A percentile compares a stretch with the other conserved stretches of the same genome.
phyloP scores from a whole-genome alignment of 2,797 vertebrate genomes.

The Chelon auratus region DNA sequence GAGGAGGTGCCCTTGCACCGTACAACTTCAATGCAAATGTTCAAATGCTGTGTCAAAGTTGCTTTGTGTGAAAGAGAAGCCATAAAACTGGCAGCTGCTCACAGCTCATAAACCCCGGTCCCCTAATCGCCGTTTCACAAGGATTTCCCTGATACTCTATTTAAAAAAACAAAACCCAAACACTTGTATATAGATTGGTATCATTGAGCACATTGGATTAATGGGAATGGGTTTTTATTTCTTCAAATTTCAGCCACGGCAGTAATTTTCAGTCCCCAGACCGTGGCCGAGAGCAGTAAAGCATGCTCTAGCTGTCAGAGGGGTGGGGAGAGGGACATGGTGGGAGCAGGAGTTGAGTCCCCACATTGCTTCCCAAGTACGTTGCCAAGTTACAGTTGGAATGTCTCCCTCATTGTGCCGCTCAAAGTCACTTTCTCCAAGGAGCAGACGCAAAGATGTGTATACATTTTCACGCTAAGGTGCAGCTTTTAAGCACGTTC shows the following conservation, averaged over 20 bases:
- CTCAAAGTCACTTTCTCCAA: slow-evolving; percentile 71
- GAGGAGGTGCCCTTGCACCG: slow-evolving; percentile 39
- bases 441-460: slow-evolving; percentile 35
- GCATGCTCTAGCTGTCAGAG: slow-evolving; percentile 88
- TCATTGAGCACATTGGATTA: slow-evolving; percentile 27
- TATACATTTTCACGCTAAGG: slow-evolving; percentile 45
- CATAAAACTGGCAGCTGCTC: slow-evolving; percentile 87
- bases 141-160: slow-evolving; percentile 55
- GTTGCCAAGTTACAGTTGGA: slow-evolving; percentile 85
- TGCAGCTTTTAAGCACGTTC: slow-evolving; percentile 40
- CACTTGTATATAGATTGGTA: slow-evolving; percentile 24
- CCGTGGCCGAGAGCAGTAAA: slow-evolving; percentile 90
- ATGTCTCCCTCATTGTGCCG: slow-evolving; percentile 73
- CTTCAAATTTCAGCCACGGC: slow-evolving; percentile 52
- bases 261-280: slow-evolving; percentile 79
- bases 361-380: slow-evolving; percentile 80
- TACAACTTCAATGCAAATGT: slow-evolving; percentile 78
- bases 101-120: slow-evolving; percentile 86
- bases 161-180: slow-evolving; percentile 47
- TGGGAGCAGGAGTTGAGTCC: slow-evolving; percentile 69
- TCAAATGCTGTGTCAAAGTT: slow-evolving; percentile 81
- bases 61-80: slow-evolving; percentile 82
- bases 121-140: slow-evolving; percentile 66
- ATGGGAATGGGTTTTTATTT: slow-evolving; percentile 43
- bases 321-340: slow-evolving; percentile 59